Evolutionary conservation across 2,888 invertebrate genomes (phyloP).

Genomic region (Agonopterix alstromeriana): DNA sequence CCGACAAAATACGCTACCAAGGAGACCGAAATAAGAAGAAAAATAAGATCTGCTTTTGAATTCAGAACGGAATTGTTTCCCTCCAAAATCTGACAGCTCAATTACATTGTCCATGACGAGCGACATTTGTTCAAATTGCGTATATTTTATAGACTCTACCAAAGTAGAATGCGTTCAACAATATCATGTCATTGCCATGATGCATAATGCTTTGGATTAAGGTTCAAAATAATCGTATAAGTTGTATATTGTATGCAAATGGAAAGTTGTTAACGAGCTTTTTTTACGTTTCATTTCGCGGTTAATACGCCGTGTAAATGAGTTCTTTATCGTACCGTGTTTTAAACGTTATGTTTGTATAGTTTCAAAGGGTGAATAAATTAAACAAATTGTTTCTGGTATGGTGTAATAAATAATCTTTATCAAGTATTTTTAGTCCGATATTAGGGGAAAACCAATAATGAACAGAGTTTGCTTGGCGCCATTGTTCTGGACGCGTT

Average conservation of each 20-base stretch:
- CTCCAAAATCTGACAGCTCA: conserved; percentile 65
- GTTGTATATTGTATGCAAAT: conserved; percentile 13
- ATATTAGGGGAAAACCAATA: too few relatives aligned
- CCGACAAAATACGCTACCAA: background rate
- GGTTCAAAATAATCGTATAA: background rate
- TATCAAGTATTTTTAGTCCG: too few relatives aligned
- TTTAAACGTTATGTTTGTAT: conserved; percentile 60
- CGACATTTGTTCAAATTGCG: conserved; percentile 72
- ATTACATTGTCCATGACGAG: conserved; percentile 53
- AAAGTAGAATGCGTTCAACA: conserved; percentile 6
- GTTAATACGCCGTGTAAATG: conserved; percentile 72
- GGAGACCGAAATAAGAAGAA: conserved; percentile 1
- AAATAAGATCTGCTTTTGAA: conserved; percentile 3
- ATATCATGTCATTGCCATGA: conserved; percentile 1
- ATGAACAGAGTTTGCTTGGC: too few relatives aligned
- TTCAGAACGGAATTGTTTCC: conserved; percentile 27
- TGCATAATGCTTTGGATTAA: rapidly evolving
- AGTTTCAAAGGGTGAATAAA: conserved; percentile 66
- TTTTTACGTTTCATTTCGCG: conserved; percentile 65
- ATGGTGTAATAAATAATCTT: background rate
- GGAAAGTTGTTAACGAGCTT: conserved; percentile 30
- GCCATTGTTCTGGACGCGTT: too few relatives aligned
- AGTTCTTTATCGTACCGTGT: conserved; percentile 68
- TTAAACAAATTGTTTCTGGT: conserved; percentile 29
- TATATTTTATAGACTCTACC: conserved; percentile 36